Evolutionary conservation across 2,797 vertebrate species (phyloP).

Genomic region (Amniataba percoides): DNA sequence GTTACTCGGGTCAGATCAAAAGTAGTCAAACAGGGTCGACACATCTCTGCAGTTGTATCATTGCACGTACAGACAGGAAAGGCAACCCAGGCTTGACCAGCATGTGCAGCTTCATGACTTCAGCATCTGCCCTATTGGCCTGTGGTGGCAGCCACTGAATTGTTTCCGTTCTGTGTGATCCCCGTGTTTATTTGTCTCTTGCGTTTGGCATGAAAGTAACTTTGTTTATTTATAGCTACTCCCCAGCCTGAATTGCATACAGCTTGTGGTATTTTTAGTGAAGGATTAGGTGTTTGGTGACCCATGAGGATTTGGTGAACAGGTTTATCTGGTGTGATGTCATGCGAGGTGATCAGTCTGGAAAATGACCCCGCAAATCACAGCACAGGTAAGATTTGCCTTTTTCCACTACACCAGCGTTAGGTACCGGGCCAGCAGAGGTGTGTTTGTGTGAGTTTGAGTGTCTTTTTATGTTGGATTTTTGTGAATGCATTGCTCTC

Average conservation of each 20-base stretch:
- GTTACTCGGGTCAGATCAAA: background rate
- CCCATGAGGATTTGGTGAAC: conserved; percentile 74
- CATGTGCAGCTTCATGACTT: conserved; percentile 3
- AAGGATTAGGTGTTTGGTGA: conserved; percentile 70
- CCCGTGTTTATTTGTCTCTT: conserved; percentile 61
- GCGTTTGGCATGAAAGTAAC: conserved; percentile 47
- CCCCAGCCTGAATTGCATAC: conserved; percentile 46
- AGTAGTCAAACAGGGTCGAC: background rate
- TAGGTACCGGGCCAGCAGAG: conserved; percentile 1
- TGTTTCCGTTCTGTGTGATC: conserved; percentile 55
- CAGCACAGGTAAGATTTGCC: conserved; percentile 58
- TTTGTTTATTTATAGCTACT: conserved; percentile 72
- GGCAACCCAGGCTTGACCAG: background rate
- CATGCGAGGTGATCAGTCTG: conserved; percentile 68
- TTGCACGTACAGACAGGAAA: background rate
- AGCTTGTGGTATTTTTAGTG: conserved; percentile 70
- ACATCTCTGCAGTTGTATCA: background rate
- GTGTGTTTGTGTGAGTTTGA: background rate
- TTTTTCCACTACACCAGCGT: conserved; percentile 44
- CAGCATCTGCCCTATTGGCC: background rate
- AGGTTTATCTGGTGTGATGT: conserved; percentile 67
- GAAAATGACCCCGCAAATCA: conserved; percentile 55
- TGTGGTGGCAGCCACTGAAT: conserved; percentile 36
- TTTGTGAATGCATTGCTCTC: background rate
- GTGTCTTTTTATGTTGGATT: background rate